These are phyloP conservation scores for Solenopsis invicta DNA, from an alignment of 1,140 invertebrate species.

Conservation along the genomic window DNA sequence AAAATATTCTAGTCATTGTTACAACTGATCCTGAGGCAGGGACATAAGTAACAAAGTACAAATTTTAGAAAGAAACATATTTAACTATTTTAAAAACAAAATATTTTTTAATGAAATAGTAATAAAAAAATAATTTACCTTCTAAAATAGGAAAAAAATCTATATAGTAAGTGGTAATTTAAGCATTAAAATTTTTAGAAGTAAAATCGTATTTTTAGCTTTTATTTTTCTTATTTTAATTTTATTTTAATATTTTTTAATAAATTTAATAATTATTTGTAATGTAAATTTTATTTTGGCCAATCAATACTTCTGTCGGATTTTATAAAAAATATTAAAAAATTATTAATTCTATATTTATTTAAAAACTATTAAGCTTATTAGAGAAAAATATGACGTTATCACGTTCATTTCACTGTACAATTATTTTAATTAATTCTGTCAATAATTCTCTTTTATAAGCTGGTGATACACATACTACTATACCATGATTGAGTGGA, in stretches of 20 bases:
- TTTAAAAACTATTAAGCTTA: constrained; percentile 10
- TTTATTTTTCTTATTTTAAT: background rate
- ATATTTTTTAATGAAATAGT: no score
- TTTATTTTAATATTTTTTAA: background rate
- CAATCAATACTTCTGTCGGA: background rate
- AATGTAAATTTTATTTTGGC: background rate
- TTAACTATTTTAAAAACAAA: no score
- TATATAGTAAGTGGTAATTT: no score
- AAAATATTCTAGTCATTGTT: no score
- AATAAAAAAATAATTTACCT: no score
- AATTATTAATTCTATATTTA: background rate
- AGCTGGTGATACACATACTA: background rate
- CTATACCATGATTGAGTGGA: background rate
- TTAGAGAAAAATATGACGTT: background rate
- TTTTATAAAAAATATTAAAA: background rate
- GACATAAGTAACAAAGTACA: no score
- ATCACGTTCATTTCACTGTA: background rate
- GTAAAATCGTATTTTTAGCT: no score
- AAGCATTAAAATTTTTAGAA: no score
- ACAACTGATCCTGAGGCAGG: no score
- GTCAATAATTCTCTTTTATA: constrained; percentile 38
- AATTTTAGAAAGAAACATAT: no score
- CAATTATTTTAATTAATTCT: constrained; percentile 16
- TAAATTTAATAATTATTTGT: background rate
- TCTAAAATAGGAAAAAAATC: no score